phyloP scores from a whole-genome alignment of 1,140 invertebrate species.

The Scaptodrosophila lebanonensis region DNA sequence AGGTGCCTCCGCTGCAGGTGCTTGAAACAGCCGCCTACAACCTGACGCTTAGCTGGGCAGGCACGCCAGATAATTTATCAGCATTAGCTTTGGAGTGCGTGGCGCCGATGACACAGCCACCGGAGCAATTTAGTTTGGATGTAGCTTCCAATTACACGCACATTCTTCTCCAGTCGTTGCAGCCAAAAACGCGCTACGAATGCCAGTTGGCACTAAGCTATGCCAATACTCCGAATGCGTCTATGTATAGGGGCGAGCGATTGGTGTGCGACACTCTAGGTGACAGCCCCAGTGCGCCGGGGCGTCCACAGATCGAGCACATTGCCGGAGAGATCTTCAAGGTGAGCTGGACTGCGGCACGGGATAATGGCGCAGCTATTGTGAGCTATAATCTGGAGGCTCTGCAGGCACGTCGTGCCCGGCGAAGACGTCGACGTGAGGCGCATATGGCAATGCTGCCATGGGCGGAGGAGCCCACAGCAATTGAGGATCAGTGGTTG shows the following conservation, averaged over 20 bases:
- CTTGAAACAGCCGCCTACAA: conserved; percentile 40
- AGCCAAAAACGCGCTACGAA: conserved; percentile 85
- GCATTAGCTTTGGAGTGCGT: conserved; percentile 39
- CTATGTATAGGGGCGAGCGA: conserved; percentile 78
- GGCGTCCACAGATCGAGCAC: conserved; percentile 82
- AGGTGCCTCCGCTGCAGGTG: conserved; percentile 80
- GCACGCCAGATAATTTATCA: conserved; percentile 19
- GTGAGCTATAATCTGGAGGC: conserved; percentile 82
- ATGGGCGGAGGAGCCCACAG: conserved; percentile 57
- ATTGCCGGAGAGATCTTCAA: conserved; percentile 83
- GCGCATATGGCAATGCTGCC: conserved; percentile 25
- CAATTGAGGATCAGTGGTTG: conserved; percentile 81
- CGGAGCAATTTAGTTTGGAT: conserved; percentile 34
- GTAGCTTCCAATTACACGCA: conserved; percentile 28
- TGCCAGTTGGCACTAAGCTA: conserved; percentile 86
- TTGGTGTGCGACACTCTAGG: conserved; percentile 87
- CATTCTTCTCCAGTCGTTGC: conserved; percentile 79
- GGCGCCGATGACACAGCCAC: conserved; percentile 6
- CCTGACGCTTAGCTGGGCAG: conserved; percentile 52
- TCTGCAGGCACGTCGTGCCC: conserved; percentile 43
- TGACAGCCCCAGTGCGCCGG: conserved; percentile 83
- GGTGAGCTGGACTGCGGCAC: conserved; percentile 84
- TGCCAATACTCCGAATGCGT: conserved; percentile 79
- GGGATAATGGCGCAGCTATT: conserved; percentile 82
- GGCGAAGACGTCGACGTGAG: conserved; percentile 14